Evolutionary conservation across 2,888 invertebrate genomes (phyloP).

Genomic region (Metopia argyrocephala): DNA sequence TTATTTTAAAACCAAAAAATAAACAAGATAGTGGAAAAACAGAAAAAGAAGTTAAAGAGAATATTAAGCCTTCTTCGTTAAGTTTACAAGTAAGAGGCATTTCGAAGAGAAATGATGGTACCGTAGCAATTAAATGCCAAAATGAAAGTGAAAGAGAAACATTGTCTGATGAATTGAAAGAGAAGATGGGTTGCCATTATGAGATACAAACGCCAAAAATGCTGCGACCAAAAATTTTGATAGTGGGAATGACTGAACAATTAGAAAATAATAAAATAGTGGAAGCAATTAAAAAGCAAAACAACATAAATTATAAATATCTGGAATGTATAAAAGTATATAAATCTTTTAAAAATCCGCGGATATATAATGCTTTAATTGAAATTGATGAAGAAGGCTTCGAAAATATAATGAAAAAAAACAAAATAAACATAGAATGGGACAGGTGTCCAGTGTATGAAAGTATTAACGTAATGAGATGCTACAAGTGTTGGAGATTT

Average conservation of each 20-base stretch:
- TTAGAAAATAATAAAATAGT: background rate
- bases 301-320: background rate
- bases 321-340: background rate
- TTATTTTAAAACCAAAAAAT: background rate
- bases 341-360: background rate
- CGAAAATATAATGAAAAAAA: constrained; percentile 16
- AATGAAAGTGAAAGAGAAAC: constrained; percentile 20
- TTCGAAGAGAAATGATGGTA: constrained; percentile 11
- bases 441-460: constrained; percentile 53
- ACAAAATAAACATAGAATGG: constrained; percentile 46
- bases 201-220: constrained; percentile 15
- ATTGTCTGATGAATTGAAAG: background rate
- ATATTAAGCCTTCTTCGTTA: background rate
- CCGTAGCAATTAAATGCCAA: background rate
- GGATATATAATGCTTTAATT: background rate
- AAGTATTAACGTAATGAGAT: constrained; percentile 29
- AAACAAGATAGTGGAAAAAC: constrained; percentile 3
- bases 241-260: constrained; percentile 2
- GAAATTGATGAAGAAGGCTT: background rate
- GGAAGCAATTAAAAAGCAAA: background rate
- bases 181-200: constrained; percentile 1
- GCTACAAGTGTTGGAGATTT: constrained; percentile 56
- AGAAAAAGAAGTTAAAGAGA: constrained; percentile 1
- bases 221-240: background rate
- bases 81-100: background rate